Conservation (phyloP, 2,113 vertebrate species). For the Garra rufa region DNA sequence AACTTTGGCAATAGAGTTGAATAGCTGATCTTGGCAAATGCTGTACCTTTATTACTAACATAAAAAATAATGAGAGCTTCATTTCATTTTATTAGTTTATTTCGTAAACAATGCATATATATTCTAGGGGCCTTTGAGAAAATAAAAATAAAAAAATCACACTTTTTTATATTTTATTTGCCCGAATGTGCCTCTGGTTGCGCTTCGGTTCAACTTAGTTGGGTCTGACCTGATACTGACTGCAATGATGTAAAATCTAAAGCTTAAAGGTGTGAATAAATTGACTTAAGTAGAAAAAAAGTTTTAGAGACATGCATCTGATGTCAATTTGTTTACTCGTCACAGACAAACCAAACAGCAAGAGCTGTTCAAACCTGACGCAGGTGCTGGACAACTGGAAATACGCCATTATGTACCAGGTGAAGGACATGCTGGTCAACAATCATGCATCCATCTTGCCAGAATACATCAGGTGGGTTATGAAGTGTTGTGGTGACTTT, state of each 20-base stretch:
- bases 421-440: conserved; percentile 83
- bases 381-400: conserved; percentile 90
- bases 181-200: neutral
- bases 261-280: neutral
- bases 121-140: neutral
- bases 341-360: conserved; percentile 62
- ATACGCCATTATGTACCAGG: conserved; percentile 85
- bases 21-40: neutral
- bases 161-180: neutral
- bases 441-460: conserved; percentile 84
- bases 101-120: neutral
- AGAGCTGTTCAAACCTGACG: conserved; percentile 86
- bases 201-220: no score
- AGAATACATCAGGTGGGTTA: conserved; percentile 83
- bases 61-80: neutral
- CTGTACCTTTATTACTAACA: neutral
- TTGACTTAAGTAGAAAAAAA: no score
- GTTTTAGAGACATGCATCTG: neutral
- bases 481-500: neutral
- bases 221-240: neutral
- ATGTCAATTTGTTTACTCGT: neutral
- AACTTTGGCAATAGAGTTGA: neutral
- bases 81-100: neutral
- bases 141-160: neutral
- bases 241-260: neutral